These are phyloP conservation scores for Drosophila lacertosa DNA, from an alignment of 1,140 invertebrate genomes.

Conservation along the genomic window DNA sequence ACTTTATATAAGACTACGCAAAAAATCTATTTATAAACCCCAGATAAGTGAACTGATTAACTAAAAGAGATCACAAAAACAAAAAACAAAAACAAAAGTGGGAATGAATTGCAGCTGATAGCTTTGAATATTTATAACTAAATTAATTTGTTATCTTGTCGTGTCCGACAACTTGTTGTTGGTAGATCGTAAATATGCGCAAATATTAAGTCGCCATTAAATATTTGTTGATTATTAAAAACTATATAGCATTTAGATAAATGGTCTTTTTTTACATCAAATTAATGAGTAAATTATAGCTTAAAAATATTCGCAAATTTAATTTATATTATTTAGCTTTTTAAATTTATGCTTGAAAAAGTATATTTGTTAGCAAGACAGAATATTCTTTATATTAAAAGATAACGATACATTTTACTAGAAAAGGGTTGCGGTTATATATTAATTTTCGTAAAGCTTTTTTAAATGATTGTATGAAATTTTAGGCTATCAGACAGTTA, in stretches of 20 bases:
- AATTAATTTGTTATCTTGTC: slow-evolving; percentile 13
- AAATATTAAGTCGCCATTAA: not conserved
- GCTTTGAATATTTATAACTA: slow-evolving; percentile 5
- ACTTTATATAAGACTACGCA: not conserved
- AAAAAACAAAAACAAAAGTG: not conserved
- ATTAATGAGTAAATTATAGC: too few relatives aligned
- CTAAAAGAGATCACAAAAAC: not conserved
- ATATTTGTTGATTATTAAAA: not conserved
- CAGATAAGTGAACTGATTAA: not conserved
- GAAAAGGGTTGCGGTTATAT: too few relatives aligned
- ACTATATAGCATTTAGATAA: not conserved
- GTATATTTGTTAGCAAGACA: too few relatives aligned
- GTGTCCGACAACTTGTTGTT: not conserved
- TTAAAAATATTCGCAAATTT: too few relatives aligned
- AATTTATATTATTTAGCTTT: too few relatives aligned
- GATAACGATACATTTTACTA: too few relatives aligned
- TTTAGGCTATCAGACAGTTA: too few relatives aligned
- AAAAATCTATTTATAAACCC: not conserved
- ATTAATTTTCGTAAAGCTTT: too few relatives aligned
- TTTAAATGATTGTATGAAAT: too few relatives aligned
- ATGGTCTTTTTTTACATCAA: not conserved
- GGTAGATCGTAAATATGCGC: not conserved
- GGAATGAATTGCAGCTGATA: not conserved
- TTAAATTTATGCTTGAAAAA: too few relatives aligned
- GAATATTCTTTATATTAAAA: too few relatives aligned